These are phyloP conservation scores for Agrenia bidenticulata DNA, from an alignment of 2,888 invertebrate species.

Conservation along the genomic window DNA sequence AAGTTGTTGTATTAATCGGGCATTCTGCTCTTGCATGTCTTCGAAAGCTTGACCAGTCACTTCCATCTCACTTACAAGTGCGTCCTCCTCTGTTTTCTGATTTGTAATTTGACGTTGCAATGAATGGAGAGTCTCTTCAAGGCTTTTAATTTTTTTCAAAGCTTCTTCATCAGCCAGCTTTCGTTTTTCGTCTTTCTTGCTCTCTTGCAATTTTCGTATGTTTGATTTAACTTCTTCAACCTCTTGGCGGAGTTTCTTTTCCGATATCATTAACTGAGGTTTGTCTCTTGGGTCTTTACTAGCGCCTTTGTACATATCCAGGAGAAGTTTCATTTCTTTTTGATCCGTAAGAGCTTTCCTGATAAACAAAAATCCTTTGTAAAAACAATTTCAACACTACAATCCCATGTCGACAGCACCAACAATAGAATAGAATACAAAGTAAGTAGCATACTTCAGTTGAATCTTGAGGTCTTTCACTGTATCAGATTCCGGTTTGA, in stretches of 20 bases:
- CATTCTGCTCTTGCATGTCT: conserved; percentile 99
- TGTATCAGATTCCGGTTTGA: conserved; percentile 66
- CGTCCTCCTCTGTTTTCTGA: conserved; percentile 83
- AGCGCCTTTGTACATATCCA: conserved; percentile 97
- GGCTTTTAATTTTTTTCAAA: conserved; percentile 84
- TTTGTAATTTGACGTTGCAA: conserved; percentile 58
- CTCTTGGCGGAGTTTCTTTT: conserved; percentile 85
- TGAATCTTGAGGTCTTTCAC: conserved; percentile 86
- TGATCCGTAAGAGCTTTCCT: conserved; percentile 91
- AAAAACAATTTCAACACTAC: no score
- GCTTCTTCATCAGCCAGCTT: conserved; percentile 94
- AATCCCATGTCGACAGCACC: no score
- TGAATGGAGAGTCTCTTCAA: conserved; percentile 75
- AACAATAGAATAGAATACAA: no score
- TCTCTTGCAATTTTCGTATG: conserved; percentile 83
- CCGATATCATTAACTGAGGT: conserved; percentile 92
- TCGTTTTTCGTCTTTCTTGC: conserved; percentile 84
- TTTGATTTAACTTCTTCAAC: conserved; percentile 84
- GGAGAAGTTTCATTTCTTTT: conserved; percentile 87
- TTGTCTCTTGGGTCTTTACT: conserved; percentile 95
- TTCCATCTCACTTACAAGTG: conserved; percentile 96
- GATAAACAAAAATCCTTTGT: no score
- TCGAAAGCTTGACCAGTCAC: conserved; percentile 98
- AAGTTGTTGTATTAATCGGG: conserved; percentile 88
- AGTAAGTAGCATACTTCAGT: conserved; percentile 85